Evolutionary conservation across 1,140 invertebrate species (phyloP), one percentile per base, ranked within the genome.

Genomic region (Telenomus remus): DNA sequence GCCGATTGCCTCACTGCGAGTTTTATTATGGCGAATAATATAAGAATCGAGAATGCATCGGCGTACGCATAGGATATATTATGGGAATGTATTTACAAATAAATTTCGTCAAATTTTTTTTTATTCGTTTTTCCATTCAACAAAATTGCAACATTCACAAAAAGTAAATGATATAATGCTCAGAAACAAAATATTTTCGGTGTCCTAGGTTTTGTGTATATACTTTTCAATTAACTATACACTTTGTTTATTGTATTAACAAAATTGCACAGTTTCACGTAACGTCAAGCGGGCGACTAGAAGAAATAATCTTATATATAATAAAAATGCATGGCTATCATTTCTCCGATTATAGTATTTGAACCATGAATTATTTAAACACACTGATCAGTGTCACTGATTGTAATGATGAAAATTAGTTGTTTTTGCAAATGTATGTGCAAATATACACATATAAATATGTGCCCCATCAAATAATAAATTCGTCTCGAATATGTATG

Each of bases 1-100:
- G 75, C 63, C 71, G 82, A 84, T 85, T 83, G 79, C 80, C 82
- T 81, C 83, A 82, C 54, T 53, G 37, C 46, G 54, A 65, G 59
- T 68, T 59, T 74, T 74, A 74, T 66, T 76, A 65, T 76, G 51
- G 37, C 48, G 10, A 37, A 56, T 39, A 39, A 39, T 27, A 16
- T 54, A 43, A 37, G 16, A 12, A 2, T 39, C 33, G 27, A 16
- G 42, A 56, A 46, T 27, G 19, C 15, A 56, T 13, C n/a, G 34
- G 12, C 44, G 42, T 10, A n/a, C 16, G 19, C 2, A 27, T 27
- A 27, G 6, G 19, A 27, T 39, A n/a, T n/a, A n/a, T n/a, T n/a
- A n/a, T 10, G 37, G 37, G 37, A 9, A 39, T 11, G 37, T 39
- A 2, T n/a, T 1, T 4, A n/a, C n/a, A 39, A 27, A 27, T 3